Evolutionary conservation across 2,888 invertebrate genomes (phyloP).

Genomic region (Anthophora plumipes): DNA sequence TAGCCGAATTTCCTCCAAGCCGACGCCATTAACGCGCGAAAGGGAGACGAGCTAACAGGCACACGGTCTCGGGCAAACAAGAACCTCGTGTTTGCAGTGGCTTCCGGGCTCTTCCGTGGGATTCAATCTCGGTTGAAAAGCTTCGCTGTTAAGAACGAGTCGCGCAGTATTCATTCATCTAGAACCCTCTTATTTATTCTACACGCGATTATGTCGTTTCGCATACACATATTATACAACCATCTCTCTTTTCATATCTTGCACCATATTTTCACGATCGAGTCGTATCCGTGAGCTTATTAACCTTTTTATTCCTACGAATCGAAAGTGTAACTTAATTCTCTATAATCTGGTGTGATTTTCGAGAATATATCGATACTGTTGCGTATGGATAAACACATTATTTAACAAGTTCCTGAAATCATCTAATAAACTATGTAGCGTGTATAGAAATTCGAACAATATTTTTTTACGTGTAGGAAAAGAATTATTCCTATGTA

Average conservation of each 20-base stretch:
- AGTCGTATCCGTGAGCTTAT: not conserved
- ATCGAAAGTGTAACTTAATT: no score
- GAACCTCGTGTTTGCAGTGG: conserved; percentile 27
- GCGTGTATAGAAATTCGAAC: no score
- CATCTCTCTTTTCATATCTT: no score
- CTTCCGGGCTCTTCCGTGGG: conserved; percentile 3
- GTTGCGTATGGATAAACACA: no score
- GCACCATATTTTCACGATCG: not conserved
- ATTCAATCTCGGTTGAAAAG: conserved; percentile 53
- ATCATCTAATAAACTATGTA: no score
- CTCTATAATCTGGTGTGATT: no score
- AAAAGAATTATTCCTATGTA: no score
- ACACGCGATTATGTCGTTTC: conserved; percentile 22
- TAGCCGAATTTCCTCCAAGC: conserved; percentile 10
- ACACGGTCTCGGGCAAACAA: conserved; percentile 23
- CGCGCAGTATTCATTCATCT: conserved; percentile 24
- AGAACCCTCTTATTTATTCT: conserved; percentile 46
- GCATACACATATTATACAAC: no score
- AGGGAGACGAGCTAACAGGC: not conserved
- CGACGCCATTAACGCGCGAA: not conserved
- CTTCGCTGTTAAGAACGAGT: conserved; percentile 18
- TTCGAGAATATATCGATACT: no score
- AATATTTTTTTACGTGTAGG: no score
- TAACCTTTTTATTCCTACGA: no score
- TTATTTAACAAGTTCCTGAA: no score